A percentile compares a stretch with the other conserved stretches of the same genome.
Evolutionary conservation across 1,140 invertebrate species (phyloP).

Genomic region (Brachionus rotundiformis): DNA sequence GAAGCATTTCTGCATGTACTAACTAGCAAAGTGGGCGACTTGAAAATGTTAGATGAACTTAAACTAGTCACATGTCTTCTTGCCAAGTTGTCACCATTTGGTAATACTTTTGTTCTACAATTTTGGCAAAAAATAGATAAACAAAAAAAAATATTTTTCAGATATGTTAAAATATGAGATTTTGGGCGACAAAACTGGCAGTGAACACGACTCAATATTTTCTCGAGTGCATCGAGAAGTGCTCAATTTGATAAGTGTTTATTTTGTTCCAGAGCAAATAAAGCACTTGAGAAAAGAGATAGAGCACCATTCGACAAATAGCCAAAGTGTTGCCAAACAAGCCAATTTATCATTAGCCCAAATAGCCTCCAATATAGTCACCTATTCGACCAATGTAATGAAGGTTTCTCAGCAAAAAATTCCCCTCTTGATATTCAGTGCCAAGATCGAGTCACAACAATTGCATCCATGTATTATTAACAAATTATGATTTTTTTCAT

Average conservation of each 20-base stretch:
- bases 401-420: slow-evolving; percentile 16
- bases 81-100: slow-evolving; percentile 19
- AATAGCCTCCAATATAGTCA: slow-evolving; percentile 29
- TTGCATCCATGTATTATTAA: background rate
- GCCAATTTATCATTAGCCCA: background rate
- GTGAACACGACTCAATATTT: slow-evolving; percentile 41
- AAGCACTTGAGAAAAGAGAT: slow-evolving; percentile 45
- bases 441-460: slow-evolving; percentile 23
- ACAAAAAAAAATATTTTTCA: background rate
- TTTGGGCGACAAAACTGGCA: background rate
- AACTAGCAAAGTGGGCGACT: slow-evolving; percentile 24
- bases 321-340: background rate
- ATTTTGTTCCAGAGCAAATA: slow-evolving; percentile 27
- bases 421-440: slow-evolving; percentile 33
- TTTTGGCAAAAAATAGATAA: background rate
- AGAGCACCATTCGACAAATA: slow-evolving; percentile 11
- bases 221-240: slow-evolving; percentile 30
- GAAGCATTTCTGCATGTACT: slow-evolving; percentile 21
- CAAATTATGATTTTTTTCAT: background rate
- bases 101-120: background rate
- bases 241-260: background rate
- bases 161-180: slow-evolving; percentile 23
- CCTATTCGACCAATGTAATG: slow-evolving; percentile 20
- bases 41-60: slow-evolving; percentile 36
- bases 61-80: slow-evolving; percentile 35